Percentiles rank a stretch among this genome's conserved stretches.
phyloP scores from a whole-genome alignment of 2,888 invertebrate species.

The Orthosia gracilis region DNA sequence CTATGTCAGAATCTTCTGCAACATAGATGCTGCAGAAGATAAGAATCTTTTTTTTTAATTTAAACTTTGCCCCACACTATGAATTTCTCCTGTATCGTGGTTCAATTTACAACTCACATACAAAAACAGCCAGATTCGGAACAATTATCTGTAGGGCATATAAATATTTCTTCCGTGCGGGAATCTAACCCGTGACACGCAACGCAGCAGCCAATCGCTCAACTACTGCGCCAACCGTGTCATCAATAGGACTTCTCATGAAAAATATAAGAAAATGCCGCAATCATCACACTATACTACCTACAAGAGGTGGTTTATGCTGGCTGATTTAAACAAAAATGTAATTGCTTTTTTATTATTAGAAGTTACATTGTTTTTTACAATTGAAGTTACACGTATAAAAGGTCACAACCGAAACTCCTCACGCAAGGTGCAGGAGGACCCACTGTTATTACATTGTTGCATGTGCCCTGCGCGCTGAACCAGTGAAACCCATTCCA shows the following conservation, averaged over 20 bases:
- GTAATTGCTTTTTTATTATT: neutral
- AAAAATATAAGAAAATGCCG: no score
- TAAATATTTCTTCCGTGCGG: no score
- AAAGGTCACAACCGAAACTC: neutral
- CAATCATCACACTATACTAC: no score
- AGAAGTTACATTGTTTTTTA: neutral
- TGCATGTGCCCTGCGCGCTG: constrained; percentile 39
- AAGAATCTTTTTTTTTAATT: neutral
- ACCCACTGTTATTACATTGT: constrained; percentile 2
- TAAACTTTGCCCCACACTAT: neutral
- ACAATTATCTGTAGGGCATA: no score
- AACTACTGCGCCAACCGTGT: no score
- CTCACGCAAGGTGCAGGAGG: constrained; percentile 11
- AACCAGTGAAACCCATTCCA: constrained; percentile 47
- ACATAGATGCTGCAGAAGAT: no score
- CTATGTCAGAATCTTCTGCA: neutral
- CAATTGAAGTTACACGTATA: neutral
- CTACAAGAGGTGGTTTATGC: no score
- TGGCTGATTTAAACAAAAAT: neutral
- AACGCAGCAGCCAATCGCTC: no score
- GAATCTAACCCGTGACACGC: no score
- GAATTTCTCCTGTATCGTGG: neutral
- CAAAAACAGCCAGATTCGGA: no score
- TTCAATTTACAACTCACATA: neutral
- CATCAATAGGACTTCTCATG: no score